Evolutionary conservation across 2,113 vertebrate species (phyloP).

Genomic region (Dermatemys mawii): DNA sequence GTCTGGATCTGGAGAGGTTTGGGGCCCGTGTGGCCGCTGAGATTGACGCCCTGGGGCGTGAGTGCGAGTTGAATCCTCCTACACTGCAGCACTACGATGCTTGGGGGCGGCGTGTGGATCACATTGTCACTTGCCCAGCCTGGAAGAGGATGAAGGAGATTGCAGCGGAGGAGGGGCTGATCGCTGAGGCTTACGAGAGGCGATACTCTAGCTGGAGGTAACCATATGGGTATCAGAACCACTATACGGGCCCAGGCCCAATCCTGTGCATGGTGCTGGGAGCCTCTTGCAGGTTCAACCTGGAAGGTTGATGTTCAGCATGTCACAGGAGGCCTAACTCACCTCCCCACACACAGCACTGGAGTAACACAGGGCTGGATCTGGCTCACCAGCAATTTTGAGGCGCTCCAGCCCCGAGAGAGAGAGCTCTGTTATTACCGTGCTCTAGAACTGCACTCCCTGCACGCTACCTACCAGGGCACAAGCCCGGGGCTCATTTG

Average conservation of each 20-base stretch:
- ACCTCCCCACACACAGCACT: not conserved
- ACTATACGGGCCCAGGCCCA: not conserved
- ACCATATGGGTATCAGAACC: not conserved
- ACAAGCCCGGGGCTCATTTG: not conserved
- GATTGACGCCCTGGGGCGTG: conserved; percentile 76
- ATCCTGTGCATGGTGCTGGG: not conserved
- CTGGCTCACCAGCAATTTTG: not conserved
- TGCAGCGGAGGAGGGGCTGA: conserved; percentile 81
- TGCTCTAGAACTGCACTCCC: not conserved
- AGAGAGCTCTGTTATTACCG: not conserved
- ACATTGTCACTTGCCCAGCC: conserved; percentile 78
- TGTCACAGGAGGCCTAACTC: not conserved
- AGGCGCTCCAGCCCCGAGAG: not conserved
- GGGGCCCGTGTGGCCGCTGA: conserved; percentile 76
- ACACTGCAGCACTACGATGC: conserved; percentile 78
- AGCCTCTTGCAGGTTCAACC: not conserved
- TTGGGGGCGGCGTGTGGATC: conserved; percentile 80
- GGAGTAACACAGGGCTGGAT: not conserved
- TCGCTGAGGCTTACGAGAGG: conserved; percentile 83
- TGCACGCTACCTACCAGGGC: not conserved
- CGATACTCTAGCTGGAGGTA: conserved; percentile 82
- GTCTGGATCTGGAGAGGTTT: conserved; percentile 78
- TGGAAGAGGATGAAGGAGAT: conserved; percentile 85
- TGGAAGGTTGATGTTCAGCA: not conserved
- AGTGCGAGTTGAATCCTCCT: conserved; percentile 83